Evolutionary conservation across 2,113 vertebrate genomes (phyloP).

Genomic region (Hippopotamus amphibius): DNA sequence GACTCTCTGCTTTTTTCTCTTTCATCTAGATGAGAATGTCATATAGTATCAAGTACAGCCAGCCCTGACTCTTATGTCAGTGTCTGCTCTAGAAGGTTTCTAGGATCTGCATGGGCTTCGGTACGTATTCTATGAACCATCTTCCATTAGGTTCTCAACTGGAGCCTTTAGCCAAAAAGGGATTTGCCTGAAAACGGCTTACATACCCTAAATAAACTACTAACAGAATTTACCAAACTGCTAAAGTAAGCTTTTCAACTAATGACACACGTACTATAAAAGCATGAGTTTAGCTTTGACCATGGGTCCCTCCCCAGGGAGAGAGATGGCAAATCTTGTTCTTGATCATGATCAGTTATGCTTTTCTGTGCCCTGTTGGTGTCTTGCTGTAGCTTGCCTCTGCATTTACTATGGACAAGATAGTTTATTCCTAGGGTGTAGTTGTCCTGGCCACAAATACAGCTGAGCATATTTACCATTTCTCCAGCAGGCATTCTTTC

Average conservation of each 20-base stretch:
- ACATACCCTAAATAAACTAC: slow-evolving; percentile 42
- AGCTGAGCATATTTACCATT: neutral
- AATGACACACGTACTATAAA: neutral
- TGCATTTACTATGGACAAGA: neutral
- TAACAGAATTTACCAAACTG: slow-evolving; percentile 63
- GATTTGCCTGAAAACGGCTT: slow-evolving; percentile 66
- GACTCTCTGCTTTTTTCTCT: neutral
- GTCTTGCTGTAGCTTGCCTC: neutral
- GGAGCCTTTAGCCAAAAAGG: slow-evolving; percentile 25
- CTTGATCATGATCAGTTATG: fast-evolving
- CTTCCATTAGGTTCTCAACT: slow-evolving; percentile 21
- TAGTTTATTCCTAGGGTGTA: neutral
- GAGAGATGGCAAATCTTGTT: neutral
- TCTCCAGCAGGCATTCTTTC: neutral
- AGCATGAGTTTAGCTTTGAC: slow-evolving; percentile 24
- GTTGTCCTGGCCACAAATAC: neutral
- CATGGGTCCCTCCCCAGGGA: neutral
- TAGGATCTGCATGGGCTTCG: neutral
- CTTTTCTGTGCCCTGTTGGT: neutral
- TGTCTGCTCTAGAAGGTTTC: neutral
- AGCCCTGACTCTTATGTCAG: neutral
- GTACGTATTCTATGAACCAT: neutral
- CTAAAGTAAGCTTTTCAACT: slow-evolving; percentile 58
- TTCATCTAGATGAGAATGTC: neutral
- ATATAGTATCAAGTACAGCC: no score